Conservation (phyloP, 2,888 invertebrate species). For the Parnassius glacialis region DNA sequence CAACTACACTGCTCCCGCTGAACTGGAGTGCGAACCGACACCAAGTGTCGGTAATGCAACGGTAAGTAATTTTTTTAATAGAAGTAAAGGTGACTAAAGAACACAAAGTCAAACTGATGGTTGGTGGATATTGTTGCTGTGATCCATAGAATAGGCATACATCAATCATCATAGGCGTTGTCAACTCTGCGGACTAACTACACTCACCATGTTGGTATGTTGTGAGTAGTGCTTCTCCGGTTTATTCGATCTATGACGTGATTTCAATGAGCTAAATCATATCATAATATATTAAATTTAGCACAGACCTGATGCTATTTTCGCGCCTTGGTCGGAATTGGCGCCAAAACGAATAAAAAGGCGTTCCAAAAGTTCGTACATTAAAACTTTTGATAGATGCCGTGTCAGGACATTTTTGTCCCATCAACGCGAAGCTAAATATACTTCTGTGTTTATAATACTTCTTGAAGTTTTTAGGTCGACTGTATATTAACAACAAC, state of each 20-base stretch:
- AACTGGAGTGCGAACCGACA: slow-evolving; percentile 43
- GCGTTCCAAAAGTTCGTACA: not conserved
- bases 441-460: not conserved
- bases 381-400: not conserved
- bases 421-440: not conserved
- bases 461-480: not conserved
- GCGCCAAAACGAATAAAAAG: slow-evolving; percentile 12
- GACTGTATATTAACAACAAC: not conserved
- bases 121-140: too few relatives aligned
- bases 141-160: too few relatives aligned
- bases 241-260: too few relatives aligned
- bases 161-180: too few relatives aligned
- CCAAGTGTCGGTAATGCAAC: slow-evolving; percentile 36
- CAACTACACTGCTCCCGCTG: slow-evolving; percentile 27
- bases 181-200: too few relatives aligned
- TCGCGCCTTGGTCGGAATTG: not conserved
- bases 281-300: too few relatives aligned
- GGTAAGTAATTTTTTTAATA: slow-evolving; percentile 36
- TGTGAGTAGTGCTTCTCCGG: too few relatives aligned
- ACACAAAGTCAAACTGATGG: too few relatives aligned
- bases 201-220: too few relatives aligned
- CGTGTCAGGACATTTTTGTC: not conserved
- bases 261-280: too few relatives aligned
- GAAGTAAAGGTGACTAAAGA: too few relatives aligned
- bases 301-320: too few relatives aligned